Evolutionary conservation across 2,888 invertebrate genomes (phyloP).

Genomic region (Harmothoe impar): DNA sequence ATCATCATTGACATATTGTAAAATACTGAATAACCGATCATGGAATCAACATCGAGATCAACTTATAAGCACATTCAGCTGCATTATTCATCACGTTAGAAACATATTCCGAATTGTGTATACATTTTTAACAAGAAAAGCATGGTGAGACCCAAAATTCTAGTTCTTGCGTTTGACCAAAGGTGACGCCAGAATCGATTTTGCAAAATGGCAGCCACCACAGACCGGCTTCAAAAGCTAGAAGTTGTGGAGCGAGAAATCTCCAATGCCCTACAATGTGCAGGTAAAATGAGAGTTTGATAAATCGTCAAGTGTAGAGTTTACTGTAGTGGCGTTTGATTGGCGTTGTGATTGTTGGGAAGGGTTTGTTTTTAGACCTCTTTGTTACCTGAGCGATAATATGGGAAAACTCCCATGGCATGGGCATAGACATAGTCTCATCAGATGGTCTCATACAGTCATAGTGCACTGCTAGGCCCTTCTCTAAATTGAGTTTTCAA

Average conservation of each 20-base stretch:
- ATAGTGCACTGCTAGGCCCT: neutral
- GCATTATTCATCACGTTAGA: too few species aligned
- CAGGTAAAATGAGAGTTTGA: constrained; percentile 14
- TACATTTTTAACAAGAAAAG: too few species aligned
- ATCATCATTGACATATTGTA: too few species aligned
- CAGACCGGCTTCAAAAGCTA: constrained; percentile 57
- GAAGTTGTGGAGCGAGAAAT: constrained; percentile 61
- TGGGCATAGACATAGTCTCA: neutral
- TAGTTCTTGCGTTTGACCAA: too few species aligned
- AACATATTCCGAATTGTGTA: too few species aligned
- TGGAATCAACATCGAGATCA: too few species aligned
- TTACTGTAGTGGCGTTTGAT: neutral
- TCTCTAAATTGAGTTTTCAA: too few species aligned
- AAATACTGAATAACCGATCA: too few species aligned
- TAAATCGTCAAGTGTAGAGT: neutral
- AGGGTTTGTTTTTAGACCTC: neutral
- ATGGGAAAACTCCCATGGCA: neutral
- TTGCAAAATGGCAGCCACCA: constrained; percentile 46
- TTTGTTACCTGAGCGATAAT: constrained; percentile 16
- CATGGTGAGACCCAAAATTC: too few species aligned
- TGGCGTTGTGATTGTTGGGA: neutral
- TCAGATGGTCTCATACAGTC: neutral
- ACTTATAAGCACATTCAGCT: too few species aligned
- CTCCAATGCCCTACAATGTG: constrained; percentile 30
- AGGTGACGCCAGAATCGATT: too few species aligned